Percentiles rank a stretch among this genome's conserved stretches.
These are phyloP conservation scores for Mongoloraphidia duomilia DNA, from an alignment of 2,888 invertebrate genomes.

Conservation along the genomic window DNA sequence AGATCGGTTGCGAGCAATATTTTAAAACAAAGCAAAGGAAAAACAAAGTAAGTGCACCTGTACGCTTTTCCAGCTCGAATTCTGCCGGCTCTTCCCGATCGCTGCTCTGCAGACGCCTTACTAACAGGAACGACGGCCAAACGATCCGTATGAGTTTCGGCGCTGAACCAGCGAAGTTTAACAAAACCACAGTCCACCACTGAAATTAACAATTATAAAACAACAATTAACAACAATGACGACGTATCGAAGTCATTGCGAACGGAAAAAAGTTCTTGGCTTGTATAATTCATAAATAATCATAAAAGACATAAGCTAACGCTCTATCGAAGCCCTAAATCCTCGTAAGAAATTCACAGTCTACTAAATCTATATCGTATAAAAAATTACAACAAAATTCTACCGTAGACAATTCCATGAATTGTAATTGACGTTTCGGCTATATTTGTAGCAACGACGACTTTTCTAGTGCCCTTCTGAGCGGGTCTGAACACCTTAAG, in stretches of 20 bases:
- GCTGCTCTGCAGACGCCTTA: slow-evolving; percentile 76
- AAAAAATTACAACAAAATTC: slow-evolving; percentile 14
- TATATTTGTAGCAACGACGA: slow-evolving; percentile 89
- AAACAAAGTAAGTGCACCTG: slow-evolving; percentile 31
- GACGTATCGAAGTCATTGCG: not conserved
- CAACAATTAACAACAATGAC: not conserved
- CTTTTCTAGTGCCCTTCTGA: slow-evolving; percentile 61
- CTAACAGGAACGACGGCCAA: slow-evolving; percentile 73
- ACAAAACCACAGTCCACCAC: slow-evolving; percentile 95
- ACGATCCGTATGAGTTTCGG: slow-evolving; percentile 67
- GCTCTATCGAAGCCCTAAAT: slow-evolving; percentile 1
- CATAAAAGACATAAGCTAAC: not conserved
- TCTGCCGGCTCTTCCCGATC: slow-evolving; percentile 87
- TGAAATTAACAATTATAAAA: slow-evolving; percentile 31
- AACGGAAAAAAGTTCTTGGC: not conserved
- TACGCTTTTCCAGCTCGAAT: slow-evolving; percentile 73
- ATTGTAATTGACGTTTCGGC: slow-evolving; percentile 96
- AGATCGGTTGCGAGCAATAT: not conserved
- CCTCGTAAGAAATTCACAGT: not conserved
- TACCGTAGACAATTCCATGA: slow-evolving; percentile 80
- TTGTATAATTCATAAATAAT: no score
- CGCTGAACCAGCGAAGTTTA: slow-evolving; percentile 81
- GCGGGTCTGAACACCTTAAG: slow-evolving; percentile 65
- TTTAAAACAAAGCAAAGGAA: not conserved
- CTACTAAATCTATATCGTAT: not conserved